These are phyloP conservation scores for Apotomis turbidana DNA, from an alignment of 2,888 invertebrate species.

Conservation along the genomic window DNA sequence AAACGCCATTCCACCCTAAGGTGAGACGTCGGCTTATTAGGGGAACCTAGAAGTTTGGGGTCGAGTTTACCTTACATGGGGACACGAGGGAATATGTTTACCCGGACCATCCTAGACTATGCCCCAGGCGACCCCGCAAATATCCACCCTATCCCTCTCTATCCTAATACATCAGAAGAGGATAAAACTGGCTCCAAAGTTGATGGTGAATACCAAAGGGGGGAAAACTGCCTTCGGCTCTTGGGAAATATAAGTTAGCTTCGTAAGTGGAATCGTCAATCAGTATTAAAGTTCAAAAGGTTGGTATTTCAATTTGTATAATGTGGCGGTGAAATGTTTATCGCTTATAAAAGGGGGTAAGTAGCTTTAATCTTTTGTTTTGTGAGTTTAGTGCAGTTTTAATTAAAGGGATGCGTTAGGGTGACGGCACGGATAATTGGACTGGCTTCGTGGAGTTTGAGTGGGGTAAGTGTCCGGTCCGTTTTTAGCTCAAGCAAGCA, in stretches of 20 bases:
- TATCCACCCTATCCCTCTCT: slow-evolving; percentile 54
- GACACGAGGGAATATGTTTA: slow-evolving; percentile 75
- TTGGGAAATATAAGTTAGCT: slow-evolving; percentile 74
- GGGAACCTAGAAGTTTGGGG: slow-evolving; percentile 81
- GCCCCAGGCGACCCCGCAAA: slow-evolving; percentile 42
- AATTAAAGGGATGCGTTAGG: slow-evolving; percentile 28
- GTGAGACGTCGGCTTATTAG: slow-evolving; percentile 81
- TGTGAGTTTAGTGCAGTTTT: slow-evolving; percentile 20
- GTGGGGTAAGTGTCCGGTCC: not conserved
- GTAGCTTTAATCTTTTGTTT: slow-evolving; percentile 38
- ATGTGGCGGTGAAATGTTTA: slow-evolving; percentile 49
- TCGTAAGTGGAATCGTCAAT: slow-evolving; percentile 70
- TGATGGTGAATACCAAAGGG: slow-evolving; percentile 50
- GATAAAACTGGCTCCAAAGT: slow-evolving; percentile 53
- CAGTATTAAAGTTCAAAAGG: slow-evolving; percentile 73
- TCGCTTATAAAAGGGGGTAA: slow-evolving; percentile 32
- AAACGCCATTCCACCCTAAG: slow-evolving; percentile 68
- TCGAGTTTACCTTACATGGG: slow-evolving; percentile 70
- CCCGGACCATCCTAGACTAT: slow-evolving; percentile 54
- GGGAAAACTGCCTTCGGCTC: slow-evolving; percentile 65
- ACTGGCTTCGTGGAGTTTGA: not conserved
- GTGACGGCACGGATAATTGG: slow-evolving; percentile 14
- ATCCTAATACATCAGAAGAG: slow-evolving; percentile 50
- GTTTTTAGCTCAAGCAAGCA: not conserved
- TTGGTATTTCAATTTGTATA: slow-evolving; percentile 71